Base-by-base conservation (phyloP, 2,888 invertebrate species). In the Apamea sordens region DNA sequence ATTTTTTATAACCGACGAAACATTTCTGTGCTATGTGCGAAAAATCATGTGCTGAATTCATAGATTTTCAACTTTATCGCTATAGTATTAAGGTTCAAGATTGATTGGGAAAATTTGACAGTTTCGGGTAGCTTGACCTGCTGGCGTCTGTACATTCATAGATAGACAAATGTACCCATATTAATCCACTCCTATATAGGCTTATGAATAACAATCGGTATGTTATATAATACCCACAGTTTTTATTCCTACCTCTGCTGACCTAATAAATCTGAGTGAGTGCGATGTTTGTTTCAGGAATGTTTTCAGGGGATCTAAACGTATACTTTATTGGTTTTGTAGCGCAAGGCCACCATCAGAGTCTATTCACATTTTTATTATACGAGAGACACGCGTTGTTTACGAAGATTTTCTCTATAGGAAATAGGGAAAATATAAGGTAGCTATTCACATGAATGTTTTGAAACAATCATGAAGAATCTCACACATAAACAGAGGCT, bases 231-330 rank as follows among this genome's bases (percentile, higher is more conserved):
- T 24, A 44, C 32, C 1, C 2, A 32, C 28, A 73, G 6, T 61
- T 18, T 21, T 63, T 15, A 64, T 56, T 71, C 56, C 47, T 61
- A 67, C 53, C 47, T 59, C 44, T 36, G 47, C 50, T 68, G 63
- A 84, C 79, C 61, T 41, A 79, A 84, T 82, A 70, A 80, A 80
- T 74, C 56, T 63, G 65, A 68, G 70, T 56, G 68, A 68, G 53
- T 67, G 32, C 71, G 59, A 72, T 73, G 77, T 81, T 76, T 74
- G 69, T 76, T 76, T 75, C 56, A 72, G 83, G 15, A 79, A 64
- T 73, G 61, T 71, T 71, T 80, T 72, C 36, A 79, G 59, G 56
- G 32, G 32, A 84, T 59, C 56, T 64, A 77, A 77, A 74, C 41
- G 13, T 41, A 53, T 83, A 76, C 18, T 76, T 73, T 71, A 63